A percentile compares a stretch with the other conserved stretches of the same genome.
Evolutionary conservation across 2,888 invertebrate genomes (phyloP).

Genomic region (Brassicogethes aeneus): DNA sequence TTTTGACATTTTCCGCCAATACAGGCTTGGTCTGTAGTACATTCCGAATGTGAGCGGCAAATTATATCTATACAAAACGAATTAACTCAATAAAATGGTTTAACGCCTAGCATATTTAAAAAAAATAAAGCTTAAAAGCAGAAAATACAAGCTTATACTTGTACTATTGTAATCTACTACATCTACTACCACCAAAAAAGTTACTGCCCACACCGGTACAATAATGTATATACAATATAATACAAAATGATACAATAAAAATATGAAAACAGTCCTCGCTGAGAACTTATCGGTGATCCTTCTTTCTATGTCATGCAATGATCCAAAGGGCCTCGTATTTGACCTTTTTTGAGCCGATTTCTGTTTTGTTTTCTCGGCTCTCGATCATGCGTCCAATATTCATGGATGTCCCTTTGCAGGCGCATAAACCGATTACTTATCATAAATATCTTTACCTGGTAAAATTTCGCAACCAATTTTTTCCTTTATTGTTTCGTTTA

Average conservation of each 20-base stretch:
- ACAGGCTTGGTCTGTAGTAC: constrained; percentile 69
- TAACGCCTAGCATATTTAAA: constrained; percentile 3
- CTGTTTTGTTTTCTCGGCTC: constrained; percentile 25
- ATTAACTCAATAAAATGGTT: constrained; percentile 7
- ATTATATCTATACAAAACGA: constrained; percentile 49
- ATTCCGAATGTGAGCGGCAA: constrained; percentile 72
- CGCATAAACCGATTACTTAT: constrained; percentile 11
- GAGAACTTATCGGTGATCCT: constrained; percentile 19
- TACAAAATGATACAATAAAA: constrained; percentile 14
- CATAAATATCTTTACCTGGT: constrained; percentile 47
- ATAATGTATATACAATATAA: constrained; percentile 17
- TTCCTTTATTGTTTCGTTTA: constrained; percentile 33
- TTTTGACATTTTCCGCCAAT: constrained; percentile 70
- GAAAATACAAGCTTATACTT: constrained; percentile 5
- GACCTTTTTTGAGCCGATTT: constrained; percentile 30
- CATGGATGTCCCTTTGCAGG: constrained; percentile 15
- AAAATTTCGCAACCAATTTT: constrained; percentile 47
- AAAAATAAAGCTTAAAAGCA: constrained; percentile 12
- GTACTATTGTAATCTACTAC: no score
- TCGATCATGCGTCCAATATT: constrained; percentile 27
- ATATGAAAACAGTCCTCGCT: constrained; percentile 21
- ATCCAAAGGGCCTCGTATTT: constrained; percentile 29
- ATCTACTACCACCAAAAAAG: background rate
- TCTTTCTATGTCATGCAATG: constrained; percentile 26
- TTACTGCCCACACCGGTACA: constrained; percentile 7